phyloP scores from a whole-genome alignment of 23 tunicate species.

The Clavelina lepadiformis region DNA sequence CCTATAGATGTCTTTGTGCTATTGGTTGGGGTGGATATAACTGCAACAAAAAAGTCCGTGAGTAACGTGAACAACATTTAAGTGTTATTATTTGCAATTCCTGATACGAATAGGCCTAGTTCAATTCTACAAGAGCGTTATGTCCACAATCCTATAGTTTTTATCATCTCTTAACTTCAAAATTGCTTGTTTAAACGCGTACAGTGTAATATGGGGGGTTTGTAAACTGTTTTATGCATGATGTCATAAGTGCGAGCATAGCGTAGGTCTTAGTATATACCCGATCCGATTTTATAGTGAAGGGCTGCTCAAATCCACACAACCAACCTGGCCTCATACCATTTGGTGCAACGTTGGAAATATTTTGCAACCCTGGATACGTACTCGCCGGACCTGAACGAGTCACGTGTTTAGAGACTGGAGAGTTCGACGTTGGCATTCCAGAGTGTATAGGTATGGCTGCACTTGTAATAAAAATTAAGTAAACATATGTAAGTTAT shows the following conservation, averaged over 20 bases:
- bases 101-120: background rate
- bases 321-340: conserved; percentile 52
- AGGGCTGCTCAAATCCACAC: conserved; percentile 72
- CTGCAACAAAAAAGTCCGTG: conserved; percentile 75
- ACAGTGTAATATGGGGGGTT: too few species aligned
- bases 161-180: too few species aligned
- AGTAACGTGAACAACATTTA: conserved; percentile 7
- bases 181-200: too few species aligned
- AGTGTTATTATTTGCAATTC: background rate
- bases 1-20: conserved; percentile 60
- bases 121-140: background rate
- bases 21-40: conserved; percentile 78
- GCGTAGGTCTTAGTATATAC: too few species aligned
- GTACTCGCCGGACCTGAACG: conserved; percentile 45
- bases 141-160: too few species aligned
- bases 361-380: conserved; percentile 57
- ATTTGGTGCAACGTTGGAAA: conserved; percentile 74
- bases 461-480: background rate
- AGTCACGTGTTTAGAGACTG: conserved; percentile 58
- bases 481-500: background rate
- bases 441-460: conserved; percentile 79
- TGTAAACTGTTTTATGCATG: too few species aligned
- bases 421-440: conserved; percentile 43
- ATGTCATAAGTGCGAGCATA: too few species aligned
- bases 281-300: too few species aligned